Conservation (phyloP, 1,140 invertebrate species). For the Trichomalopsis sarcophagae region DNA sequence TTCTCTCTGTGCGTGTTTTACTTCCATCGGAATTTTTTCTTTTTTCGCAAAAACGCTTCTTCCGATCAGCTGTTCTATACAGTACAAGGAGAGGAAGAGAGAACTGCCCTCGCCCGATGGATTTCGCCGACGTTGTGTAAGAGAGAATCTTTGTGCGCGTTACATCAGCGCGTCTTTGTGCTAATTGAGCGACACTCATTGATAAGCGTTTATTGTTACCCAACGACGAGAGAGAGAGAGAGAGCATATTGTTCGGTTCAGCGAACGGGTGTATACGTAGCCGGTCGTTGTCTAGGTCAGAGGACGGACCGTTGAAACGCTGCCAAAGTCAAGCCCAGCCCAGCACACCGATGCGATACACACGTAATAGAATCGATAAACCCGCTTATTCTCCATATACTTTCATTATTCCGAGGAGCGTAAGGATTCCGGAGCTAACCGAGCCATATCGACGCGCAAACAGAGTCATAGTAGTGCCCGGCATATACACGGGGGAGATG, state of each 20-base stretch:
- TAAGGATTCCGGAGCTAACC: neutral
- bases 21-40: neutral
- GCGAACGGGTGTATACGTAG: neutral
- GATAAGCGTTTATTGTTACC: neutral
- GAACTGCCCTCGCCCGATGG: too few relatives aligned
- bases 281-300: neutral
- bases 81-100: too few relatives aligned
- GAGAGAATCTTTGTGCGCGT: neutral
- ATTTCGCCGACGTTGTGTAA: neutral
- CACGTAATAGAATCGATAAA: too few relatives aligned
- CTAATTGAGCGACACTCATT: neutral
- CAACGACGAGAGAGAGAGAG: neutral
- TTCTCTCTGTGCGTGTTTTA: neutral
- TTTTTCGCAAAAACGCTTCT: neutral
- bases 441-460: neutral
- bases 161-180: neutral
- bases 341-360: neutral
- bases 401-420: too few relatives aligned
- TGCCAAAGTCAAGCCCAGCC: neutral
- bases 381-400: too few relatives aligned
- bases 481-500: conserved; percentile 55
- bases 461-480: neutral
- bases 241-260: neutral
- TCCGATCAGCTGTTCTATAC: neutral
- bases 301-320: neutral